Evolutionary conservation across 2,113 vertebrate species (phyloP), one percentile per base, ranked within the genome.

Genomic region (Aplodontia rufa): DNA sequence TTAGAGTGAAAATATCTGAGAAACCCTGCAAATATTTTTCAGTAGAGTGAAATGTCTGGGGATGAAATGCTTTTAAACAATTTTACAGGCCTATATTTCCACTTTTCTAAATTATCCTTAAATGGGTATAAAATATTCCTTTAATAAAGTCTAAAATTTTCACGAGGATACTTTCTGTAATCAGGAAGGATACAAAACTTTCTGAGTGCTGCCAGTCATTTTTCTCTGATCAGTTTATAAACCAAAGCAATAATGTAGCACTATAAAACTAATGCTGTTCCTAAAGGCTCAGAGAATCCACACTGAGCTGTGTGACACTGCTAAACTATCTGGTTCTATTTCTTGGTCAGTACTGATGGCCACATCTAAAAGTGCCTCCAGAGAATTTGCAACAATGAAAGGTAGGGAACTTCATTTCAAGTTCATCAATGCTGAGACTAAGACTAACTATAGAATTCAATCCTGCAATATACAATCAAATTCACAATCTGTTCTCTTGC

Each of bases 1-100:
- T 92, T 74, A 40, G 0, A n/a, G 9, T 78, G 14, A 89, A 97
- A 93, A 80, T 79, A 83, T 75, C 26, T 85, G 62, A 85, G 66
- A 42, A 94, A 87, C 3, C 47, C 32, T 95, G 90, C 14, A 84
- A 76, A 71, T 55, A 83, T 58, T 91, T 94, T 96, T 88, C n/a
- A 91, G 64, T 87, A 37, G 11, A 95, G 10, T 30, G 35, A 82
- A 91, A 40, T n/a, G 8, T 76, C 42, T 66, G 26, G 62, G 60
- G 13, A 51, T 69, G 40, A 91, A 86, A 49, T 49, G 6, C 20
- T 83, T 93, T 89, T 66, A 83, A 86, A 55, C 35, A 80, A 24
- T 49, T 74, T 92, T 78, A 92, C 49, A 74, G 8, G 30, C 24
- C 32, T 68, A 66, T 60, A 14, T 72, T 94, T 75, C 32, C 26